phyloP scores from a whole-genome alignment of 1,140 invertebrate genomes.

The Ceratitis capitata region DNA sequence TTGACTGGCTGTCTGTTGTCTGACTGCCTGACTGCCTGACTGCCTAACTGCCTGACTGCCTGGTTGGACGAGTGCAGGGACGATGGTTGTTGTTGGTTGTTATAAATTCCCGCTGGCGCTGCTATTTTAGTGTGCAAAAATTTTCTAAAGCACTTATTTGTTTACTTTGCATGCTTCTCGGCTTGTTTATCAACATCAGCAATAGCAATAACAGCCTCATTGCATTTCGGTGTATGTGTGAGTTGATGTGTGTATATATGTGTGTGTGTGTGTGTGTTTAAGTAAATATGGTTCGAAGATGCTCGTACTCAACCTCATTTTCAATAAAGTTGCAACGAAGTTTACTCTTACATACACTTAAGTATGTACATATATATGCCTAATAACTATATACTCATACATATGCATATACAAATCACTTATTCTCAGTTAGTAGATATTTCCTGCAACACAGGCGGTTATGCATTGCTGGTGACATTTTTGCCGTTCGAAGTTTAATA shows the following conservation, averaged over 20 bases:
- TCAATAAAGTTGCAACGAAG: background rate
- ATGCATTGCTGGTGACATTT: background rate
- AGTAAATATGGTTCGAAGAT: background rate
- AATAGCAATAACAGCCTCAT: background rate
- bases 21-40: background rate
- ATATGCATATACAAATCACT: background rate
- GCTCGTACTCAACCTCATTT: background rate
- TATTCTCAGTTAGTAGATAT: background rate
- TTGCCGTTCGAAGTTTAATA: background rate
- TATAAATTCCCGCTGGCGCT: constrained; percentile 11
- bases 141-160: constrained; percentile 25
- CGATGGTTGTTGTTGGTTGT: background rate
- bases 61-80: background rate
- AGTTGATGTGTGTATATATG: background rate
- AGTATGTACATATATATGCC: background rate
- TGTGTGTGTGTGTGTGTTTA: background rate
- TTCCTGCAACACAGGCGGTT: background rate
- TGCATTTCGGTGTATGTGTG: too few species aligned
- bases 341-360: background rate
- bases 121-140: constrained; percentile 25
- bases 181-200: constrained; percentile 36
- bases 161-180: background rate
- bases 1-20: background rate
- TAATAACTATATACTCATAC: background rate
- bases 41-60: too few species aligned